A percentile compares a stretch with the other conserved stretches of the same genome.
phyloP scores from a whole-genome alignment of 2,888 invertebrate species.

The Galerucella pusilla region DNA sequence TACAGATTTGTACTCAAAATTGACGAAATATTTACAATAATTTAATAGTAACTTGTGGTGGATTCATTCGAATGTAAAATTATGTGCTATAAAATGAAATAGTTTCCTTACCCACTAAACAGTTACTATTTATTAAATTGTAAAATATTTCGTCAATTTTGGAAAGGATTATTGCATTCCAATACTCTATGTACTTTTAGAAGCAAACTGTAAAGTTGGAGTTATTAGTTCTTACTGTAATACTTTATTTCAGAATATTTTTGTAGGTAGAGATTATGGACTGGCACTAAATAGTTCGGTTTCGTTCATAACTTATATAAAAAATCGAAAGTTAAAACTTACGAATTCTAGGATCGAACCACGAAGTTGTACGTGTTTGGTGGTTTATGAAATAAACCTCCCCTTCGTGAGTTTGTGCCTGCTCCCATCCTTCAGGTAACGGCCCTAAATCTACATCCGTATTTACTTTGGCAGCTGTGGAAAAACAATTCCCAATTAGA shows the following conservation, averaged over 20 bases:
- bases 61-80: too few relatives aligned
- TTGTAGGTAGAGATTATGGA: not conserved
- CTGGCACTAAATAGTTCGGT: not conserved
- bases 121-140: too few relatives aligned
- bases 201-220: too few relatives aligned
- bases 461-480: constrained; percentile 62
- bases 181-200: too few relatives aligned
- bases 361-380: constrained; percentile 93
- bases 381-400: constrained; percentile 93
- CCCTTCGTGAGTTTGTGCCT: constrained; percentile 85
- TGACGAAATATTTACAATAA: too few relatives aligned
- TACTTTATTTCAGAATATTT: not conserved
- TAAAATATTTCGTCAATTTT: too few relatives aligned
- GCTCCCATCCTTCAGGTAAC: constrained; percentile 90
- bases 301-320: constrained; percentile 7
- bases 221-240: not conserved
- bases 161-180: too few relatives aligned
- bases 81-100: too few relatives aligned
- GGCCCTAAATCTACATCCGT: constrained; percentile 75
- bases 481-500: constrained; percentile 42
- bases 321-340: constrained; percentile 67
- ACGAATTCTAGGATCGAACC: constrained; percentile 99
- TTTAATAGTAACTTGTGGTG: too few relatives aligned
- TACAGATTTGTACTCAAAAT: too few relatives aligned
- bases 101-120: too few relatives aligned